These are phyloP conservation scores for Disparrhopalites patrizii DNA, from an alignment of 2,888 invertebrate genomes.

Conservation along the genomic window DNA sequence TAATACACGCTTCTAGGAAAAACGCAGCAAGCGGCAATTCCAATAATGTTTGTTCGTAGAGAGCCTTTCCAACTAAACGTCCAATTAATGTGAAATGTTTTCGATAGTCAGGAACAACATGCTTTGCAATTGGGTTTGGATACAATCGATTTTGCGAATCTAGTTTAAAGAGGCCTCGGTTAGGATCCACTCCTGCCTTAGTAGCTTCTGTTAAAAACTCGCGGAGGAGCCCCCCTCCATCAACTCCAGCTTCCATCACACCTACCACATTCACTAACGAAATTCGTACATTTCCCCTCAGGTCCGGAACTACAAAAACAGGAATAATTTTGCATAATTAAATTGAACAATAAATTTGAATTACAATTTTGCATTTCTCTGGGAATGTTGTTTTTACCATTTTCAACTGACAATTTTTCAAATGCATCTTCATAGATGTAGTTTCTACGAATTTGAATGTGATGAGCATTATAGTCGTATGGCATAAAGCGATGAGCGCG, in stretches of 20 bases:
- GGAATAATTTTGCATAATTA: background rate
- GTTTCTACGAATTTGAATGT: constrained; percentile 74
- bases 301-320: constrained; percentile 67
- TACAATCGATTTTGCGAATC: constrained; percentile 91
- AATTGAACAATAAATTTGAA: background rate
- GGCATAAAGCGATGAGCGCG: constrained; percentile 57
- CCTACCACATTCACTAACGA: constrained; percentile 87
- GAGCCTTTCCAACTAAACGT: constrained; percentile 88
- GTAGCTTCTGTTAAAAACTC: constrained; percentile 92
- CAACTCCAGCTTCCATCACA: constrained; percentile 91
- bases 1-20: constrained; percentile 82
- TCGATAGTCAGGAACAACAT: constrained; percentile 77
- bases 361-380: background rate
- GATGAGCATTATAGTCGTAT: constrained; percentile 63
- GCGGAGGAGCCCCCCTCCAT: constrained; percentile 93
- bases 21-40: constrained; percentile 95
- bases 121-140: constrained; percentile 88
- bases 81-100: constrained; percentile 94
- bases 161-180: constrained; percentile 83
- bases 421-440: constrained; percentile 99
- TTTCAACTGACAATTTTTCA: constrained; percentile 83
- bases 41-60: constrained; percentile 91
- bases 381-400: constrained; percentile 61
- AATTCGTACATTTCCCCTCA: constrained; percentile 79
- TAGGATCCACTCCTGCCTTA: constrained; percentile 94